These are phyloP conservation scores for Pleuronectes platessa DNA, from an alignment of 2,113 vertebrate genomes.

Conservation along the genomic window DNA sequence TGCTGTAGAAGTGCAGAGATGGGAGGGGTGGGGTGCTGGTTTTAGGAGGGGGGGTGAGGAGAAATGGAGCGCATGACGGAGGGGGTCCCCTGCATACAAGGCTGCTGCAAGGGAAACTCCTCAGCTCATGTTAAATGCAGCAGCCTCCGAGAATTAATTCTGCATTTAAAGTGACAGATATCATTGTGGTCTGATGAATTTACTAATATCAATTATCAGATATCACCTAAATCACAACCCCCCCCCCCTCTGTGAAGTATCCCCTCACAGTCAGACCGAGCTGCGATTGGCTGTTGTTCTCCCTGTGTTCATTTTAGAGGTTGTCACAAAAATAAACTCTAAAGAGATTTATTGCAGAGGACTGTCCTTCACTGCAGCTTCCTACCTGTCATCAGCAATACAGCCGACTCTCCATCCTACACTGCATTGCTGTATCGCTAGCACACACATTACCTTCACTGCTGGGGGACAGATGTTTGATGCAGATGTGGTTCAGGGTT, in stretches of 20 bases:
- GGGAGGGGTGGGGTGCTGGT: constrained; percentile 13
- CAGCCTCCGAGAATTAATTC: constrained; percentile 42
- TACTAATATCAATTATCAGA: constrained; percentile 36
- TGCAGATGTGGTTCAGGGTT: not conserved
- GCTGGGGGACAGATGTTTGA: not conserved
- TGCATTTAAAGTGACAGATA: constrained; percentile 42
- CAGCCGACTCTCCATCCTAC: constrained; percentile 46
- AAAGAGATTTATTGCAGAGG: constrained; percentile 60
- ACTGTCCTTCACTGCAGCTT: constrained; percentile 65
- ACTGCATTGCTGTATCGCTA: constrained; percentile 63
- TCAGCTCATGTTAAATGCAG: constrained; percentile 25
- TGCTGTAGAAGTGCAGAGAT: constrained; percentile 55
- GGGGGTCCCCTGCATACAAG: constrained; percentile 42
- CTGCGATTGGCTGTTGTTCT: constrained; percentile 51
- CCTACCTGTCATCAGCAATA: constrained; percentile 65
- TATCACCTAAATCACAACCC: constrained; percentile 34
- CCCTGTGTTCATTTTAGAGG: constrained; percentile 28
- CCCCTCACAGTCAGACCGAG: constrained; percentile 11
- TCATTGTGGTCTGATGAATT: constrained; percentile 43
- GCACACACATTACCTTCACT: not conserved
- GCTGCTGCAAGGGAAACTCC: constrained; percentile 50
- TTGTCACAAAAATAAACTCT: constrained; percentile 37
- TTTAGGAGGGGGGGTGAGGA: constrained; percentile 34
- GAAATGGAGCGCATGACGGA: constrained; percentile 54
- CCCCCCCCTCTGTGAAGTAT: constrained; percentile 11